Conservation (phyloP, 2,113 vertebrate species). For the Camelus bactrianus region DNA sequence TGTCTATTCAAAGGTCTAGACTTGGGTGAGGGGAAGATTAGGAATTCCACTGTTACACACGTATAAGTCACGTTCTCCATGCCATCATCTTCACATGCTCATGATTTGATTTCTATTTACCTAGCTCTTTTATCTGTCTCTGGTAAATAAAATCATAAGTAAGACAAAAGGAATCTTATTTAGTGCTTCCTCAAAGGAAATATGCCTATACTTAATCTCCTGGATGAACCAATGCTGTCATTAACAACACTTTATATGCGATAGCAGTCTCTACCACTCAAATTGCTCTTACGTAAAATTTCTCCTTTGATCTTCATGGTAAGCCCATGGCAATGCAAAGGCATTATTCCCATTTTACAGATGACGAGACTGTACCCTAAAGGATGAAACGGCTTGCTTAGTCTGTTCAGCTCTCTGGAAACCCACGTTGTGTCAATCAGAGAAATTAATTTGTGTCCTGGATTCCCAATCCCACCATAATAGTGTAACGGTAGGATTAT, state of each 20-base stretch:
- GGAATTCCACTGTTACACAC: background rate
- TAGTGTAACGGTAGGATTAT: background rate
- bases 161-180: background rate
- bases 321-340: background rate
- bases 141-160: background rate
- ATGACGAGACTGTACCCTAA: background rate
- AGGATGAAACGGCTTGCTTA: background rate
- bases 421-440: background rate
- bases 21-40: background rate
- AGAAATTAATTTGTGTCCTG: background rate
- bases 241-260: background rate
- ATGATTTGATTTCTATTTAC: background rate
- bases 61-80: background rate
- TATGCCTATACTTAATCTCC: background rate
- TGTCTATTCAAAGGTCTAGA: background rate
- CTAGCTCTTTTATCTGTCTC: background rate
- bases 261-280: background rate
- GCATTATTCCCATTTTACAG: background rate
- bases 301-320: background rate
- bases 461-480: background rate
- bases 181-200: background rate
- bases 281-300: background rate
- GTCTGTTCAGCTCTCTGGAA: background rate
- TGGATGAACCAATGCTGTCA: background rate
- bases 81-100: background rate